Evolutionary conservation across 2,888 invertebrate species (phyloP).

Genomic region (Agrenia bidenticulata): DNA sequence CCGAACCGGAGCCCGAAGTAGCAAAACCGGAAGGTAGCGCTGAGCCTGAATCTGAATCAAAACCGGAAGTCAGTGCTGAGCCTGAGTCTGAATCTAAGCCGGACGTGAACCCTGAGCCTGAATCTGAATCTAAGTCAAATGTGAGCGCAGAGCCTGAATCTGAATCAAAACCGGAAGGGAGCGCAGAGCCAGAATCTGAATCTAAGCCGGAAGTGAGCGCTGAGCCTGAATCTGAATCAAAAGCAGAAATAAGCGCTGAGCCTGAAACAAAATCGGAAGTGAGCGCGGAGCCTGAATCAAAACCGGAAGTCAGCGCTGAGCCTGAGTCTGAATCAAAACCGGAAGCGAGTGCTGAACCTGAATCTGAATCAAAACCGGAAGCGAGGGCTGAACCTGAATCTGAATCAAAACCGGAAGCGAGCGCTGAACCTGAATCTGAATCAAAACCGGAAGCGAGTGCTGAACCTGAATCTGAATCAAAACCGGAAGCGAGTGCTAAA

Average conservation of each 20-base stretch:
- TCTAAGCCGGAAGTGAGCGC: conserved; percentile 34
- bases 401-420: conserved; percentile 54
- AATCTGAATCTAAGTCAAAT: conserved; percentile 20
- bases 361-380: conserved; percentile 55
- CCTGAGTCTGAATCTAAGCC: conserved; percentile 55
- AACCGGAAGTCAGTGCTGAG: conserved; percentile 9
- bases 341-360: conserved; percentile 54
- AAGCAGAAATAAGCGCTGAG: conserved; percentile 56
- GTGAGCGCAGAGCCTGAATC: conserved; percentile 53
- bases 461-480: conserved; percentile 23
- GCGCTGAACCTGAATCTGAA: conserved; percentile 57
- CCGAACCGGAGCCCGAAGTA: not conserved
- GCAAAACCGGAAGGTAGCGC: not conserved
- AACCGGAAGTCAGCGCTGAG: conserved; percentile 43
- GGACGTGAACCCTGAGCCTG: not conserved
- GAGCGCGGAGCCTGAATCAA: conserved; percentile 26
- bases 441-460: not conserved
- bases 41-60: not conserved
- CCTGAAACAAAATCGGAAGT: conserved; percentile 55
- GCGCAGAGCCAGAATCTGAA: conserved; percentile 13
- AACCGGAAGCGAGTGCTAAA: not conserved
- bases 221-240: conserved; percentile 57
- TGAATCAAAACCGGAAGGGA: conserved; percentile 33
- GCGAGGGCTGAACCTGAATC: conserved; percentile 13
- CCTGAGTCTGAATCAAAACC: conserved; percentile 56